Base-by-base conservation (phyloP, 2,888 invertebrate species). In the Antitype chi region DNA sequence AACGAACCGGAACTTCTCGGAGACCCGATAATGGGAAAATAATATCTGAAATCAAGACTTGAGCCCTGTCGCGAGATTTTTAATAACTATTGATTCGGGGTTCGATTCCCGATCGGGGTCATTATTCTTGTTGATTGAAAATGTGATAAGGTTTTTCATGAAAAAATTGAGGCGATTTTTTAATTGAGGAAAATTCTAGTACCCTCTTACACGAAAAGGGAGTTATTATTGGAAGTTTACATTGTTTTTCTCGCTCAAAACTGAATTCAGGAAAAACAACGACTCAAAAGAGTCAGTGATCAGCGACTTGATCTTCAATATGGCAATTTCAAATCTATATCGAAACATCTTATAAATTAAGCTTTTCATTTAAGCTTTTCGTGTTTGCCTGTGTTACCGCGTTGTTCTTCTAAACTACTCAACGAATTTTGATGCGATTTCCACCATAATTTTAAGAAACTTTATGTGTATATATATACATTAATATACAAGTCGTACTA, bases 51-150 rank as follows among this genome's bases (percentile, higher is more conserved):
- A 69, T 75, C 62, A 43, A 62, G 59, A 74, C 59, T 66, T 59
- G 55, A 70, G 70, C 57, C 23, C 66, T 67, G 59, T 63, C 71
- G 76, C 28, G 55, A 43, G 13, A 49, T 79, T 81, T 87, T 79
- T 75, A 86, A 84, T 81, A 81, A 79, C 73, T 67, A 60, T 75
- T 76, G 80, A 75, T 77, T 69, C n/a, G 23, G 57, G 57, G 69
- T 67, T 71, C 64, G 55, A 63, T 47, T 57, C 53, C 53, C 32
- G 8, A 38, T 11, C 7, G 0, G 9, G 9, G 62, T 67, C 66
- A 59, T 72, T 81, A 80, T 84, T 75, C 59, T 70, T 66, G 66
- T 60, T 70, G 85, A 82, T 85, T 83, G 60, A 70, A 77, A 82
- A 67, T 63, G 38, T 25, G 82, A 76, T 67, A 73, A 59, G 8